Conservation (phyloP, 2,113 vertebrate species). For the Phylloscopus trochilus region DNA sequence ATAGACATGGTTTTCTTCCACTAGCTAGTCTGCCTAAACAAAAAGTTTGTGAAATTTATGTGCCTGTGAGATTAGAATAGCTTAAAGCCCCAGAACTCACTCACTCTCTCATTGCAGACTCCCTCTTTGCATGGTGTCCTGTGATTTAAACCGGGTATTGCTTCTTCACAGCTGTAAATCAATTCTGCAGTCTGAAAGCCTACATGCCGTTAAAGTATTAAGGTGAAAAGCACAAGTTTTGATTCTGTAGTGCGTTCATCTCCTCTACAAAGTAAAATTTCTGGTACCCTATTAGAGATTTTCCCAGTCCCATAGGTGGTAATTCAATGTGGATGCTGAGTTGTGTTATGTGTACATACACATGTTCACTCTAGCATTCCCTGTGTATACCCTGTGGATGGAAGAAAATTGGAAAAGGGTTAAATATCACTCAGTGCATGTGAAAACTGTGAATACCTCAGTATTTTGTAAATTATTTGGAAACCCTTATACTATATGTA, state of each 20-base stretch:
- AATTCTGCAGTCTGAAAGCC: neutral
- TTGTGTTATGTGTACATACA: neutral
- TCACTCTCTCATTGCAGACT: neutral
- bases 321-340: neutral
- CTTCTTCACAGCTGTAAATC: neutral
- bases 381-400: accelerated
- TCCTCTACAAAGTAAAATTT: neutral
- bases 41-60: neutral
- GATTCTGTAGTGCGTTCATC: neutral
- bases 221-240: neutral
- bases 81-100: neutral
- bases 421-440: accelerated
- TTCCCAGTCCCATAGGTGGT: neutral
- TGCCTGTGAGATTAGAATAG: neutral
- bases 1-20: neutral
- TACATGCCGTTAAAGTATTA: neutral
- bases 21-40: neutral
- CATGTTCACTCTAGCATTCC: neutral
- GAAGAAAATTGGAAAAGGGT: neutral
- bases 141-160: neutral
- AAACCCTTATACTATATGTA: neutral
- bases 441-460: neutral
- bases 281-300: accelerated
- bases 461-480: neutral
- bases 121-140: neutral